Evolutionary conservation across 2,113 vertebrate species (phyloP).

Genomic region (Mohoua ochrocephala): DNA sequence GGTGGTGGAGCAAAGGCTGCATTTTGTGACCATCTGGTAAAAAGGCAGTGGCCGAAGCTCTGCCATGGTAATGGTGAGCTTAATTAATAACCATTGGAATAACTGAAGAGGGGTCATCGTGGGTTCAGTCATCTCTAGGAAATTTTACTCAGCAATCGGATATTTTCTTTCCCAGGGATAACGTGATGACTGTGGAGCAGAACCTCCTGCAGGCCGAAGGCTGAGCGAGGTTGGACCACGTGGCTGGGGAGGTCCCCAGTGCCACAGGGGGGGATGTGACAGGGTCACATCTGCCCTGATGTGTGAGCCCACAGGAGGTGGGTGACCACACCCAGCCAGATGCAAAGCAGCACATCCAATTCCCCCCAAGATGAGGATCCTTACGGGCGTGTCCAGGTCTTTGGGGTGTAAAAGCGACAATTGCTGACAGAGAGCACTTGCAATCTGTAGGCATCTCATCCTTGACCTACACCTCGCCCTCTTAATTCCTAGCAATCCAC

Average conservation of each 20-base stretch:
- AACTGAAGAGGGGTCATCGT: neutral
- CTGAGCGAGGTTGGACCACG: rapidly evolving
- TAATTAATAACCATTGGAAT: neutral
- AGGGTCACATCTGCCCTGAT: no score
- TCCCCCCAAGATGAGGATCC: neutral
- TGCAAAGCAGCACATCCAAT: neutral
- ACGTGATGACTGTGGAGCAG: rapidly evolving
- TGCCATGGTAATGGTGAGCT: neutral
- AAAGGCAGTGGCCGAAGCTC: neutral
- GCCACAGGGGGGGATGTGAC: no score
- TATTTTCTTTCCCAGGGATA: neutral
- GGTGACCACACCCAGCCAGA: neutral
- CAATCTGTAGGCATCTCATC: neutral
- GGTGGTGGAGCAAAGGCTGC: neutral
- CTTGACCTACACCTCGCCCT: neutral
- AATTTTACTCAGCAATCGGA: neutral
- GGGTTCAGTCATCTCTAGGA: neutral
- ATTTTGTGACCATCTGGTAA: neutral
- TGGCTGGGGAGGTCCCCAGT: neutral
- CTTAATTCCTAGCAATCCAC: neutral
- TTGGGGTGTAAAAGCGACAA: neutral
- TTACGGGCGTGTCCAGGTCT: neutral
- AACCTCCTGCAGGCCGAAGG: rapidly evolving
- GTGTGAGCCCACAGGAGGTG: rapidly evolving
- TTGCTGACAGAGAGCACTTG: neutral